Conservation (phyloP, 2,888 invertebrate genomes). For the Gonocerus acuteangulatus region DNA sequence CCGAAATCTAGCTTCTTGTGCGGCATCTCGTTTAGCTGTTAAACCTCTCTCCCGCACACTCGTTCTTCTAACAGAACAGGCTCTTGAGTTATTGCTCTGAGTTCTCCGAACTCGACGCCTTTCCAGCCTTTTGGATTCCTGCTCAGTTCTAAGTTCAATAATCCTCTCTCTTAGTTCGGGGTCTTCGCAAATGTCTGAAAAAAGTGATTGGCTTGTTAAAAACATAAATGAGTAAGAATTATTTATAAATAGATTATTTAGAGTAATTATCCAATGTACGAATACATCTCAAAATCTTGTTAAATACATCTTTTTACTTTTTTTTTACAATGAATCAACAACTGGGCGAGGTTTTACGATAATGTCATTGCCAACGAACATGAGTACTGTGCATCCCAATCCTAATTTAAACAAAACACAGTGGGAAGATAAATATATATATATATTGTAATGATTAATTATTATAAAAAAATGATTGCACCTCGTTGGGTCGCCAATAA, state of each 20-base stretch:
- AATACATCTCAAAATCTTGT: neutral
- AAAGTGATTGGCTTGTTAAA: conserved; percentile 30
- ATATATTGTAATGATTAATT: too few species aligned
- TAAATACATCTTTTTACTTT: too few species aligned
- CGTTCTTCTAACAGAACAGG: conserved; percentile 87
- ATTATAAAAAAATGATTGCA: too few species aligned
- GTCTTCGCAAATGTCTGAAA: conserved; percentile 88
- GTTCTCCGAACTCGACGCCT: conserved; percentile 60
- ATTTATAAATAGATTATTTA: neutral
- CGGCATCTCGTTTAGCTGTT: conserved; percentile 87
- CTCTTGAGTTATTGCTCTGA: conserved; percentile 67
- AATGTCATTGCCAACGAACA: too few species aligned
- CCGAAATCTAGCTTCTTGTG: conserved; percentile 78
- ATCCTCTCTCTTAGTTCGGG: conserved; percentile 87
- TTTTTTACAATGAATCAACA: too few species aligned
- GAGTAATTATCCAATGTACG: neutral
- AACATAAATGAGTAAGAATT: neutral
- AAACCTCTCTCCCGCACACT: conserved; percentile 88
- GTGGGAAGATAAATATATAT: too few species aligned
- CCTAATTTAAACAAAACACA: too few species aligned
- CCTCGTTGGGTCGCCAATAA: too few species aligned
- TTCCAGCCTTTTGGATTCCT: conserved; percentile 64
- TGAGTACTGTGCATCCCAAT: too few species aligned
- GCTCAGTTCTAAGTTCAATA: conserved; percentile 77
- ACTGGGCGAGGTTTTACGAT: too few species aligned